Base-by-base conservation (phyloP, 2,888 invertebrate genomes). In the Stegana nigrithorax region DNA sequence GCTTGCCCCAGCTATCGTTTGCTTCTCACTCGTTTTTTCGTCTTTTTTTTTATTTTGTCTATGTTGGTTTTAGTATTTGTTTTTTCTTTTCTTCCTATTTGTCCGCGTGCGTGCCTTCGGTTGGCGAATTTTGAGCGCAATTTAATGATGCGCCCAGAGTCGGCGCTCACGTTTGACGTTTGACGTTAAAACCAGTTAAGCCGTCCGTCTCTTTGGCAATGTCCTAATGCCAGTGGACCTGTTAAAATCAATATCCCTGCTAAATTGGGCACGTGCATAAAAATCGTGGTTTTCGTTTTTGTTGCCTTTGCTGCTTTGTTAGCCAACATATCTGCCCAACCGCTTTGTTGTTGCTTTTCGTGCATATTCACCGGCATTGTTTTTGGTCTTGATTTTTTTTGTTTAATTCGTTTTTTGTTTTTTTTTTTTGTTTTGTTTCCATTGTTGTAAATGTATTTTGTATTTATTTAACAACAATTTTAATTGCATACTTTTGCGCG, bases 221-320 rank as follows among this genome's bases (percentile, higher is more conserved):
- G n/a, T 26, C 50, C 4, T 50, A 50, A 50, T 26, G 12, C 50
- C 50, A n/a, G 26, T 26, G 26, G n/a, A 23, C 23, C 50, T 26
- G 50, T 50, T 50, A 25, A 50, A 50, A 26, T 50, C 26, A 50
- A 50, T 50, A 50, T 7, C 25, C n/a, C n/a, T 26, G 8, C 21
- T 26, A 50, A 50, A n/a, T 50, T 12, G n/a, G 12, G 2, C 50
- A 50, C 50, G 26, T 50, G 50, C 50, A 19, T 19, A 39, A 39
- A n/a, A n/a, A n/a, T n/a, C n/a, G n/a, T n/a, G n/a, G n/a, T n/a
- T n/a, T n/a, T n/a, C 29, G 29, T 10, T 29, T 10, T 29, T 7
- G 29, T 29, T 29, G 10, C 29, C 29, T 29, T 29, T 29, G 29
- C 29, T 29, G 5, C 29, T 5, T 7, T 29, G 10, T 29, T 29